A percentile compares a stretch with the other conserved stretches of the same genome.
Evolutionary conservation across 2,888 invertebrate species (phyloP).

Genomic region (Acronicta psi): DNA sequence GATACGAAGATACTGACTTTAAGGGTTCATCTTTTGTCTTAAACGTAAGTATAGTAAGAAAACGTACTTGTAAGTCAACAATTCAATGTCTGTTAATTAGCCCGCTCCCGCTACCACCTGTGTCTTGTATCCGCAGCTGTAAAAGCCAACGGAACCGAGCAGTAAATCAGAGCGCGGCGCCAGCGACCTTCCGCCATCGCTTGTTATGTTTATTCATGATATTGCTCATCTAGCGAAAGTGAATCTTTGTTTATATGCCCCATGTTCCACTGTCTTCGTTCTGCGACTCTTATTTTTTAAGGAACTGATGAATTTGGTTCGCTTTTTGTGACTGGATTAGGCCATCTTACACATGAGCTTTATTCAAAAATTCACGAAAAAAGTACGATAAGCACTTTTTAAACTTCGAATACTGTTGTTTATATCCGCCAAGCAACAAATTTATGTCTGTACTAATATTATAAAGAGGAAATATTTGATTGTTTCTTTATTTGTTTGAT

Average conservation of each 20-base stretch:
- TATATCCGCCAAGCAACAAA: no score
- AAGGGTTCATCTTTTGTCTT: no score
- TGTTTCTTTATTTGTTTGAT: no score
- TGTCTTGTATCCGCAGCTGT: slow-evolving; percentile 30
- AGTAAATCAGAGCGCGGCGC: slow-evolving; percentile 81
- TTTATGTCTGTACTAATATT: no score
- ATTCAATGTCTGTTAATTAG: neutral
- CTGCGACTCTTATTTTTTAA: slow-evolving; percentile 14
- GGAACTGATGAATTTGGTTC: neutral
- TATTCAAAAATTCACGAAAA: no score
- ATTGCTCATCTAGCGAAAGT: slow-evolving; percentile 84
- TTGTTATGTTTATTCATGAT: slow-evolving; percentile 88
- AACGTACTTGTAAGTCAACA: neutral
- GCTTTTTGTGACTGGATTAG: neutral
- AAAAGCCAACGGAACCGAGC: slow-evolving; percentile 61
- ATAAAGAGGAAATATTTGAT: no score
- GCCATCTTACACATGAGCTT: no score
- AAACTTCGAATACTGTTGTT: no score
- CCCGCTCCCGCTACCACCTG: slow-evolving; percentile 37
- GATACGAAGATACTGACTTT: no score
- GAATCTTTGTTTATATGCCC: slow-evolving; percentile 79
- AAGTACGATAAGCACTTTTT: no score
- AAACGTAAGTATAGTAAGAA: no score
- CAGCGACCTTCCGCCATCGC: slow-evolving; percentile 77
- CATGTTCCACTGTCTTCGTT: slow-evolving; percentile 23